Evolutionary conservation across 2,113 vertebrate species (phyloP).

Genomic region (Miniopterus natalensis): DNA sequence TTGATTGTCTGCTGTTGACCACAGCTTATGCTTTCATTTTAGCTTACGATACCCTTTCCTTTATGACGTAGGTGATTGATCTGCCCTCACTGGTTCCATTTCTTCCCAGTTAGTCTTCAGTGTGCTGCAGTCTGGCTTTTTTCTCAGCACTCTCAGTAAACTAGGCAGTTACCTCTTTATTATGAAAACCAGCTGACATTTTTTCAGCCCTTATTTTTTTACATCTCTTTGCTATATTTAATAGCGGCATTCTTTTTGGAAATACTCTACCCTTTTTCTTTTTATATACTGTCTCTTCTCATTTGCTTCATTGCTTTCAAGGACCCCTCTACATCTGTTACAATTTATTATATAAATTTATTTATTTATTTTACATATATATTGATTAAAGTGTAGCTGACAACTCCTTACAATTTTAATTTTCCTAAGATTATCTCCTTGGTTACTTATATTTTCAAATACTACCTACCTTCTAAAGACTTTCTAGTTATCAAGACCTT

Average conservation of each 20-base stretch:
- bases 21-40: neutral
- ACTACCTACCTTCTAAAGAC: neutral
- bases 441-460: neutral
- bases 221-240: neutral
- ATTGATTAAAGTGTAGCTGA: neutral
- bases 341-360: neutral
- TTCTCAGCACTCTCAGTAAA: neutral
- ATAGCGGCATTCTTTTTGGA: neutral
- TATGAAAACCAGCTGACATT: neutral
- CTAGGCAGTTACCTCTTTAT: neutral
- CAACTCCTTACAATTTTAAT: neutral
- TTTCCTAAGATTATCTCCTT: neutral
- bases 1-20: neutral
- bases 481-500: neutral
- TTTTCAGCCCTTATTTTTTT: neutral
- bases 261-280: neutral
- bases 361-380: neutral
- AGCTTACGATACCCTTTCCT: neutral
- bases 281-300: neutral
- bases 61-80: neutral
- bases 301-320: neutral
- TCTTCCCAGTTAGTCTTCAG: neutral
- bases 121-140: neutral
- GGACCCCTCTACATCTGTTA: neutral
- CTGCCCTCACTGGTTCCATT: neutral